Evolutionary conservation across 2,797 vertebrate species (phyloP).

Genomic region (Caiman crocodilus): DNA sequence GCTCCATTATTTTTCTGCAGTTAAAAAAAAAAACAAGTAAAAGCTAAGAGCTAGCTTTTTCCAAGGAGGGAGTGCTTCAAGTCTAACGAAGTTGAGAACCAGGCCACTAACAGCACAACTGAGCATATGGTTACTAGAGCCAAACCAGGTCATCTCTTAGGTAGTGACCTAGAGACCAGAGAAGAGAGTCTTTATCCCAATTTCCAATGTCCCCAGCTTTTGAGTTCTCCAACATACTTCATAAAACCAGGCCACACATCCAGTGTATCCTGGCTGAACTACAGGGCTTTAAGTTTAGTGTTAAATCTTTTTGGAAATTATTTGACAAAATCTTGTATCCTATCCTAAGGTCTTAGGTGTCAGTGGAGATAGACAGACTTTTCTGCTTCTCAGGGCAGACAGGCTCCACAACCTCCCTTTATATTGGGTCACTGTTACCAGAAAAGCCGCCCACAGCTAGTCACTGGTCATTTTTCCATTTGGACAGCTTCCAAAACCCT

Average conservation of each 20-base stretch:
- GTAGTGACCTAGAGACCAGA: accelerated
- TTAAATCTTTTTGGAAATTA: slow-evolving; percentile 4
- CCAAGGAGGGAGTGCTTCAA: too few relatives aligned
- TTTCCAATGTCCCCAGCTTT: background rate
- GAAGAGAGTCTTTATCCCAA: background rate
- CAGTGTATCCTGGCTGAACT: too few relatives aligned
- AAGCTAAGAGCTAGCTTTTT: too few relatives aligned
- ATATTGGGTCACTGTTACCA: background rate
- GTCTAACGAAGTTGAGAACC: background rate
- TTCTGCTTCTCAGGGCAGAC: background rate
- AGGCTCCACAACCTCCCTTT: background rate
- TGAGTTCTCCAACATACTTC: background rate
- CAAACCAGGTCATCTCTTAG: background rate
- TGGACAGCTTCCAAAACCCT: too few relatives aligned
- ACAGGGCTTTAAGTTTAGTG: slow-evolving; percentile 23
- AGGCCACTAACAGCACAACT: background rate
- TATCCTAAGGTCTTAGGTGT: background rate
- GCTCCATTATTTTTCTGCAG: too few relatives aligned
- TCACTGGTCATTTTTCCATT: background rate
- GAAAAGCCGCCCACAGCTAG: background rate
- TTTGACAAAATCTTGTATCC: background rate
- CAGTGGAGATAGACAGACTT: background rate
- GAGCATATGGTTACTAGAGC: background rate
- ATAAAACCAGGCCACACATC: too few relatives aligned
- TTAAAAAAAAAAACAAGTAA: too few relatives aligned